Base-by-base conservation (phyloP, 2,888 invertebrate genomes). In the Amphipoea lucens region DNA sequence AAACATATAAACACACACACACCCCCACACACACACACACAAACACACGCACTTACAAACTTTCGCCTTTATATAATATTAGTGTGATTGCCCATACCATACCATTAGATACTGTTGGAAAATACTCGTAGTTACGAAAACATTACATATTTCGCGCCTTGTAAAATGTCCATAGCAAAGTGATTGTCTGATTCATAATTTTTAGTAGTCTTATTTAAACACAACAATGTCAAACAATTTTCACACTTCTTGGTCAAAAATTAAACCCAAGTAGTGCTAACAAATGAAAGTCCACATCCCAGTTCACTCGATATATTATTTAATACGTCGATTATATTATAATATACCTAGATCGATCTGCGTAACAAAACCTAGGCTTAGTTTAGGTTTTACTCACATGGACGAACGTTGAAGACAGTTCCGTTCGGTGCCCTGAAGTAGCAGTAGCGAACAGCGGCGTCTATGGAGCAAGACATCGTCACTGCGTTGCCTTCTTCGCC, bases 371-470 rank as follows among this genome's bases (percentile, higher is more conserved):
- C 14, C 12, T 14, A 48, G 48, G 4, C 1, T 48, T 48, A 14
- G 48, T 48, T 48, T 48, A 48, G 48, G 48, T 14, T 48, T 48
- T 48, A 88, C 91, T 92, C 87, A 96, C 96, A 92, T 74, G 95
- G 94, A 23, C 90, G 89, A n/a, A 95, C 92, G 66, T 91, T 93
- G 89, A 89, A 95, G 45, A 93, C 82, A 29, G 95, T 94, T 87
- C 96, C 96, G 79, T 96, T 96, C 4, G 85, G 81, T 0, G 93
- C 88, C 60, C 95, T 92, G 92, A 96, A 96, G 92, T 96, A 96
- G 90, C 96, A 96, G 92, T 96, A 96, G 2, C 90, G 90, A 70
- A 96, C 93, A 5, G 90, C 76, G 0, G 94, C 84, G 51, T 92
- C 88, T 11, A 95, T 89, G 0, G 91, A 91, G 88, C 96, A 97